Evolutionary conservation across 2,888 invertebrate species (phyloP).

Genomic region (Perdita meconis): DNA sequence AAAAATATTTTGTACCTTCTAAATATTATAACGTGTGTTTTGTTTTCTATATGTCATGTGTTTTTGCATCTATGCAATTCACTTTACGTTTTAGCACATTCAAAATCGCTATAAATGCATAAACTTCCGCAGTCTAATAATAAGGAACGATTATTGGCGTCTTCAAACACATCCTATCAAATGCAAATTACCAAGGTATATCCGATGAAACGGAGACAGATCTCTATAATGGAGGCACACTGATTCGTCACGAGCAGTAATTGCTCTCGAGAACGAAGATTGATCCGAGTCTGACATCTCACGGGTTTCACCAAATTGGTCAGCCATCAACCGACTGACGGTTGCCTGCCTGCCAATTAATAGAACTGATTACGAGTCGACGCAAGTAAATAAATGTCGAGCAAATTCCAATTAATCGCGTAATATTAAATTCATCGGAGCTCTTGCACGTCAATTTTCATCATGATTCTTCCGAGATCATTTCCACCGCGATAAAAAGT

Average conservation of each 20-base stretch:
- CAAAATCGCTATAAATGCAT: no score
- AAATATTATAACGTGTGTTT: no score
- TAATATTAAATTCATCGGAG: not conserved
- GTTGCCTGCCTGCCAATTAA: slow-evolving; percentile 52
- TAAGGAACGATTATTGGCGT: not conserved
- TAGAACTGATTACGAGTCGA: slow-evolving; percentile 38
- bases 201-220: slow-evolving; percentile 22
- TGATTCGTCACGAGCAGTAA: slow-evolving; percentile 43
- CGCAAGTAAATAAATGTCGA: slow-evolving; percentile 46
- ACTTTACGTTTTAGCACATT: no score
- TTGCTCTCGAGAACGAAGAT: slow-evolving; percentile 58
- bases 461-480: no score
- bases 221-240: slow-evolving; percentile 13
- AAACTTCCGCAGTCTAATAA: not conserved
- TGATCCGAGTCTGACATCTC: slow-evolving; percentile 56
- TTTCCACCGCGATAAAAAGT: not conserved
- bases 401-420: slow-evolving; percentile 9
- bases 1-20: no score
- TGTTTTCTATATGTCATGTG: no score
- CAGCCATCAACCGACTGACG: slow-evolving; percentile 46
- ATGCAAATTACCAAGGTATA: slow-evolving; percentile 17
- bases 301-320: slow-evolving; percentile 52
- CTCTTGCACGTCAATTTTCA: not conserved
- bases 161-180: not conserved
- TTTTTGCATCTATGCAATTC: no score